A percentile compares a stretch with the other conserved stretches of the same genome.
Conservation (phyloP, 2,888 invertebrate species). For the Sepiola atlantica region DNA sequence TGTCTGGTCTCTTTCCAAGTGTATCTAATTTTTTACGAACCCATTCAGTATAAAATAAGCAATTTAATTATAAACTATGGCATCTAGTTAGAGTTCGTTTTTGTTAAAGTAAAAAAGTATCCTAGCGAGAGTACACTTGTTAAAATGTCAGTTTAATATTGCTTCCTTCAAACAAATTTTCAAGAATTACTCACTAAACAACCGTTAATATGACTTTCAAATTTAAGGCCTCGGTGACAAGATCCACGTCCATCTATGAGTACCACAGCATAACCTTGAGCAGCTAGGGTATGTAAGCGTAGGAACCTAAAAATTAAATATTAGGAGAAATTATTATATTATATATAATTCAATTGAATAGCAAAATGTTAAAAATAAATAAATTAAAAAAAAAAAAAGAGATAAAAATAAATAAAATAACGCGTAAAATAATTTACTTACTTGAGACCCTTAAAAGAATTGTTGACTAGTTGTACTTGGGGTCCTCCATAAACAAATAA, state of each 20-base stretch:
- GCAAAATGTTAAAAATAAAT: background rate
- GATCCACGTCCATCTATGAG: constrained; percentile 97
- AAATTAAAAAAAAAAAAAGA: background rate
- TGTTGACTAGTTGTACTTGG: constrained; percentile 96
- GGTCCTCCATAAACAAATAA: constrained; percentile 98
- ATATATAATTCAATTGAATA: background rate
- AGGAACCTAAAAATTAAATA: constrained; percentile 80
- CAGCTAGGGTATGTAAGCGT: constrained; percentile 94
- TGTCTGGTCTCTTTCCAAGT: too few relatives aligned
- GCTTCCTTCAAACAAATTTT: background rate
- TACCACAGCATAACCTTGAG: constrained; percentile 96
- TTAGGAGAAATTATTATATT: background rate
- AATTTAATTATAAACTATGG: too few relatives aligned
- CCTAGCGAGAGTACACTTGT: background rate
- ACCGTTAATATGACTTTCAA: constrained; percentile 91
- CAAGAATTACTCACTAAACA: constrained; percentile 80
- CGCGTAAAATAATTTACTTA: constrained; percentile 51
- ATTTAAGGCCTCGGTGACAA: constrained; percentile 90
- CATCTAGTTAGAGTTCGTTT: background rate
- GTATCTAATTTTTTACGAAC: too few relatives aligned
- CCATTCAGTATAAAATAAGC: too few relatives aligned
- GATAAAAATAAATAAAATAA: background rate
- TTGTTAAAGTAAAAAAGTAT: background rate
- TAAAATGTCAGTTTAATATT: background rate
- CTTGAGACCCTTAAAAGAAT: constrained; percentile 80